Evolutionary conservation across 2,888 invertebrate genomes (phyloP).

Genomic region (Homarus gammarus): DNA sequence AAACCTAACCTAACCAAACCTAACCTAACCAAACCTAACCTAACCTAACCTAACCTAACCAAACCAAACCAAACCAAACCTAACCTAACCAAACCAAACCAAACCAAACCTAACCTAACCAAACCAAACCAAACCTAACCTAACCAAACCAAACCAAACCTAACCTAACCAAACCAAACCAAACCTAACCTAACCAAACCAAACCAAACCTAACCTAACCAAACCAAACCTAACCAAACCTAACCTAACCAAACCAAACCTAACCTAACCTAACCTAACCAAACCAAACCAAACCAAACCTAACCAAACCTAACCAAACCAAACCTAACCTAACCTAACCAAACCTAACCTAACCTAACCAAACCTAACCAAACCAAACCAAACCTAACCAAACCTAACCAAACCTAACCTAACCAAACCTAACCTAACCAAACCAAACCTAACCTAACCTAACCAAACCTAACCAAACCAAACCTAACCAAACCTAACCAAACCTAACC

Average conservation of each 20-base stretch:
- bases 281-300: constrained; percentile 2
- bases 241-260: background rate
- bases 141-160: background rate
- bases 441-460: constrained; percentile 1
- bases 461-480: constrained; percentile 1
- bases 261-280: too few species aligned
- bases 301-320: constrained; percentile 4
- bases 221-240: constrained; percentile 3
- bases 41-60: too few species aligned
- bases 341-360: too few species aligned
- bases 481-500: constrained; percentile 4
- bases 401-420: constrained; percentile 3
- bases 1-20: constrained; percentile 3
- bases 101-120: constrained; percentile 4
- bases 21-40: background rate
- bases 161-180: too few species aligned
- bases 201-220: constrained; percentile 1
- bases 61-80: too few species aligned
- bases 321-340: background rate
- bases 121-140: too few species aligned
- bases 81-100: constrained; percentile 4
- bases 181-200: background rate
- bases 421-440: background rate
- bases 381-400: constrained; percentile 11
- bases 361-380: constrained; percentile 6